phyloP scores from a whole-genome alignment of 2,113 vertebrate genomes.

The Neogobius melanostomus region DNA sequence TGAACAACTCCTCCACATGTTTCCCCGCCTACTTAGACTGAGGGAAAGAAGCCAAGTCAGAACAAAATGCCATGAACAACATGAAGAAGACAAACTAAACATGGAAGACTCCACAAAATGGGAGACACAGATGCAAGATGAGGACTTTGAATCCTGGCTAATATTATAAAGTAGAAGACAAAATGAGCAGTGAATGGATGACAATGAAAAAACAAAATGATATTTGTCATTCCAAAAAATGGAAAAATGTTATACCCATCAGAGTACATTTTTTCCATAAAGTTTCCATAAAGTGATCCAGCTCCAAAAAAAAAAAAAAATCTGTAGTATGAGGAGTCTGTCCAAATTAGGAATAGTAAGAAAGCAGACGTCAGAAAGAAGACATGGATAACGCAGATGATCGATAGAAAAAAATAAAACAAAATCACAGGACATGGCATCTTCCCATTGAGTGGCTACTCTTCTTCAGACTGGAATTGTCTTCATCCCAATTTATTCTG shows the following conservation, averaged over 20 bases:
- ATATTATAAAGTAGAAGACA: constrained; percentile 54
- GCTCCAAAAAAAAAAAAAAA: constrained; percentile 53
- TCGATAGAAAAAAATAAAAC: constrained; percentile 55
- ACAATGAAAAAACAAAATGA: constrained; percentile 32
- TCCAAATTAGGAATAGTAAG: constrained; percentile 65
- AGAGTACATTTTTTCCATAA: constrained; percentile 50
- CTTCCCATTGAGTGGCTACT: constrained; percentile 71
- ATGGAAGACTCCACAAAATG: constrained; percentile 55
- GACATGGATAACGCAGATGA: constrained; percentile 61
- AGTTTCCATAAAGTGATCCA: constrained; percentile 56
- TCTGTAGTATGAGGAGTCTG: constrained; percentile 49
- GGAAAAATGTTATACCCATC: constrained; percentile 52
- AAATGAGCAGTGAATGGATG: constrained; percentile 43
- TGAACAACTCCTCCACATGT: constrained; percentile 67
- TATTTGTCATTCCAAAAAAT: constrained; percentile 49
- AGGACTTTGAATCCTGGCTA: constrained; percentile 53
- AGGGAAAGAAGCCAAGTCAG: constrained; percentile 77
- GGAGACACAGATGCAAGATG: constrained; percentile 34
- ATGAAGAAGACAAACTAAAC: constrained; percentile 64
- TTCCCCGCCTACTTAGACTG: constrained; percentile 67
- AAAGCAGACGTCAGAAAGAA: constrained; percentile 57
- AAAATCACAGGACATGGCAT: constrained; percentile 74
- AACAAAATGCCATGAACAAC: constrained; percentile 73
- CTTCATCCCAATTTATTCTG: constrained; percentile 69
- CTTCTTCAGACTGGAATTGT: constrained; percentile 72